These are phyloP conservation scores for Phaedon cochleariae DNA, from an alignment of 2,888 invertebrate genomes.

Conservation along the genomic window DNA sequence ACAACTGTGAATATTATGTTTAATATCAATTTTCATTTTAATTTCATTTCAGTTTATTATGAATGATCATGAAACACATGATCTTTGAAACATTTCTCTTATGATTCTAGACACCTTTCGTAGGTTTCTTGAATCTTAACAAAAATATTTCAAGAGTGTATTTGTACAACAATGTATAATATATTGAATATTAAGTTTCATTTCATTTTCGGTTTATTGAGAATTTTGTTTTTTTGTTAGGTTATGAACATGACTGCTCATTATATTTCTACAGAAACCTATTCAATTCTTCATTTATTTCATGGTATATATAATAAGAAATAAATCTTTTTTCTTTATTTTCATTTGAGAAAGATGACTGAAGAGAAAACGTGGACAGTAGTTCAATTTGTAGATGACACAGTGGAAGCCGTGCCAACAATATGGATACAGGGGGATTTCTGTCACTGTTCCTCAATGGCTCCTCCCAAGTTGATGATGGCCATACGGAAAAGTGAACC, in stretches of 20 bases:
- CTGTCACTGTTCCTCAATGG: conserved; percentile 10
- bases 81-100: too few relatives aligned
- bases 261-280: conserved; percentile 16
- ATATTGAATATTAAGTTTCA: neutral
- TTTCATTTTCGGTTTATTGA: neutral
- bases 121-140: too few relatives aligned
- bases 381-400: conserved; percentile 4
- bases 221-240: neutral
- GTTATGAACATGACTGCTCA: conserved; percentile 15
- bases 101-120: too few relatives aligned
- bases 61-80: too few relatives aligned
- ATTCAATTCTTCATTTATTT: conserved; percentile 8
- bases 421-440: conserved; percentile 6
- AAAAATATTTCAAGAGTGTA: too few relatives aligned
- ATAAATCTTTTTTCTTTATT: too few relatives aligned
- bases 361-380: conserved; percentile 6
- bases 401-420: conserved; percentile 15
- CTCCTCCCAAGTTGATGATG: conserved; percentile 6
- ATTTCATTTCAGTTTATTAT: too few relatives aligned
- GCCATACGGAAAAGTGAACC: conserved; percentile 15
- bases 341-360: conserved; percentile 3
- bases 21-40: too few relatives aligned
- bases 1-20: too few relatives aligned
- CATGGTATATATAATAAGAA: conserved; percentile 4
- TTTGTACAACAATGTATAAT: too few relatives aligned